phyloP scores from a whole-genome alignment of 2,888 invertebrate genomes.

The Tetanocera ferruginea region DNA sequence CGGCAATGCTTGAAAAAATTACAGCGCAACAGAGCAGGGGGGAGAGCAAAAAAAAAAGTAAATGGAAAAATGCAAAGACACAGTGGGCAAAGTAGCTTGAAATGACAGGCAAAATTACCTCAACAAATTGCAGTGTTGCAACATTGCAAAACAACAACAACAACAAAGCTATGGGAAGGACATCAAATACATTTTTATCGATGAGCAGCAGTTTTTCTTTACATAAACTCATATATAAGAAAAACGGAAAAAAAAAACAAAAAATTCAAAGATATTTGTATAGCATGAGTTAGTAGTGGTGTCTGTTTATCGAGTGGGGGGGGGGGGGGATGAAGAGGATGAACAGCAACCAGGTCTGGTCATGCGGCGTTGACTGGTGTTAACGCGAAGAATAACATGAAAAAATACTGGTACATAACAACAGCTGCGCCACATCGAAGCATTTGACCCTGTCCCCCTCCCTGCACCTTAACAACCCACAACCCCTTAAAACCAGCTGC shows the following conservation, averaged over 20 bases:
- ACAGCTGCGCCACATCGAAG: conserved; percentile 8
- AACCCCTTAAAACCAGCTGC: background rate
- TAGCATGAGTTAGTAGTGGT: background rate
- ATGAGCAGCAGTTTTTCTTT: conserved; percentile 12
- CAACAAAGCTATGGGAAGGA: background rate
- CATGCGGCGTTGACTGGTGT: background rate
- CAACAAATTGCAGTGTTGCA: background rate
- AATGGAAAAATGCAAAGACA: conserved; percentile 18
- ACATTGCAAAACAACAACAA: no score
- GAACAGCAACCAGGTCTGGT: conserved; percentile 2
- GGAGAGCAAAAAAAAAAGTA: conserved; percentile 5
- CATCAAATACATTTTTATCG: conserved; percentile 9
- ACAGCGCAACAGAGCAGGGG: background rate
- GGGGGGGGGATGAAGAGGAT: background rate
- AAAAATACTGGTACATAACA: conserved; percentile 18
- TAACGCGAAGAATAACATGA: background rate
- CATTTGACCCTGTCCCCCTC: background rate
- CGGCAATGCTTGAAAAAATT: conserved; percentile 28
- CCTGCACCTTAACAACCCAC: background rate
- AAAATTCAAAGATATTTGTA: conserved; percentile 5
- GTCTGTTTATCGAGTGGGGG: background rate
- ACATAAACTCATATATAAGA: background rate
- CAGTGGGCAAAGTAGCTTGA: conserved; percentile 18
- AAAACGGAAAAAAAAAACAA: background rate
- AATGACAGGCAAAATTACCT: background rate